phyloP scores from a whole-genome alignment of 2,113 vertebrate species.

The Enhydra lutris region DNA sequence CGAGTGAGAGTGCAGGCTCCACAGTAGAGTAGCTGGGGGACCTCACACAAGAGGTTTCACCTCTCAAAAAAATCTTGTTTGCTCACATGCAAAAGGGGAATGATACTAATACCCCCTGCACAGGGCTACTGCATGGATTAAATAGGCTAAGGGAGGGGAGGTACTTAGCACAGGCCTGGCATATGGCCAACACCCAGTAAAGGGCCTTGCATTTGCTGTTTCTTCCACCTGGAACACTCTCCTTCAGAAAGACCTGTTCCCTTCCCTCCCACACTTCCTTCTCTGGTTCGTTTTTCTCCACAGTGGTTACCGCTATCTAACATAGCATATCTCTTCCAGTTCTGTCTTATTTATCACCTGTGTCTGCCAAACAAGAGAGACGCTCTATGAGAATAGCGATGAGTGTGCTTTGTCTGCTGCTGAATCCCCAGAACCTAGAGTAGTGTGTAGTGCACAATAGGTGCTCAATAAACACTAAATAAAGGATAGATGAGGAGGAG shows the following conservation, averaged over 20 bases:
- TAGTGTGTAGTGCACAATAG: too few relatives aligned
- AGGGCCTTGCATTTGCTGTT: not conserved
- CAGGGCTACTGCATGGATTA: not conserved
- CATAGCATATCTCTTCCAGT: not conserved
- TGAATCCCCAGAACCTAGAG: not conserved
- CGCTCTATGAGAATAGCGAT: not conserved
- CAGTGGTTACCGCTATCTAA: not conserved
- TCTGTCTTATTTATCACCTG: not conserved
- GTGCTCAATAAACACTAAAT: not conserved
- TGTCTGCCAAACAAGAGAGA: not conserved
- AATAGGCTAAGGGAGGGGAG: not conserved
- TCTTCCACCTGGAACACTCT: not conserved
- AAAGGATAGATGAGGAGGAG: not conserved
- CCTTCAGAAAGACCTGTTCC: not conserved
- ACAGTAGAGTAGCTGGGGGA: not conserved
- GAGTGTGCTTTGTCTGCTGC: not conserved
- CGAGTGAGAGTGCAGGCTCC: not conserved
- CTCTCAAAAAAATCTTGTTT: not conserved
- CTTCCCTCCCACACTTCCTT: not conserved
- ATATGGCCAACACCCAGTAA: accelerated
- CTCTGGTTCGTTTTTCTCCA: not conserved
- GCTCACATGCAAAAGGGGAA: not conserved
- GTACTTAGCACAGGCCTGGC: not conserved
- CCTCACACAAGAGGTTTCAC: not conserved
- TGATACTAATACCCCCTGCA: not conserved